phyloP scores from a whole-genome alignment of 2,113 vertebrate genomes.

The Labeo rohita region DNA sequence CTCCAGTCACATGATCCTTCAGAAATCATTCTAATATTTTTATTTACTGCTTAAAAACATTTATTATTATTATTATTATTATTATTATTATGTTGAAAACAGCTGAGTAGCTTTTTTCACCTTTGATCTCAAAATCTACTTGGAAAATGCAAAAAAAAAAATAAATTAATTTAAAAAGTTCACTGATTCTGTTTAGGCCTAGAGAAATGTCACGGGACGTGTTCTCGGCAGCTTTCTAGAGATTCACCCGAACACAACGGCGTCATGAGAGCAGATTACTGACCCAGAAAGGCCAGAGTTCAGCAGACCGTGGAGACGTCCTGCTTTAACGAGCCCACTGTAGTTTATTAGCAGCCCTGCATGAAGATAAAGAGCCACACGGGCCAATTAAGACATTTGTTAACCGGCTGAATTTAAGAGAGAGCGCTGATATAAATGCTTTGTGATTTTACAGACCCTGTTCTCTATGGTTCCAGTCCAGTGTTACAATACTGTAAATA shows the following conservation, averaged over 20 bases:
- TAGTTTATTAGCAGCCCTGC: slow-evolving; percentile 64
- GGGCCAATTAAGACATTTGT: slow-evolving; percentile 54
- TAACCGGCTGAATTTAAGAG: slow-evolving; percentile 57
- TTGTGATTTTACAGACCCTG: not conserved
- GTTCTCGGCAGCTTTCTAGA: not conserved
- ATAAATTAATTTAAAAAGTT: not conserved
- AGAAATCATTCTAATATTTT: no score
- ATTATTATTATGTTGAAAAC: no score
- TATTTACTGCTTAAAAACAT: no score
- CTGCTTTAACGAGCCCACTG: slow-evolving; percentile 68
- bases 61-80: no score
- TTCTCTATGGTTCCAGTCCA: slow-evolving; percentile 26
- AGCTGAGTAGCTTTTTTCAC: not conserved
- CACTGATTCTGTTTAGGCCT: not conserved
- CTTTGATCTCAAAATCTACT: not conserved
- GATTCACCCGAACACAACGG: not conserved
- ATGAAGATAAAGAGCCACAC: slow-evolving; percentile 50
- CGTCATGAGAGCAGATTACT: slow-evolving; percentile 50
- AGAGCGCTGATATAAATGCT: not conserved
- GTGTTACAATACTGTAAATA: no score
- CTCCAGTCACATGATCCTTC: no score
- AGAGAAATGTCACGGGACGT: not conserved
- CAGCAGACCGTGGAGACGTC: slow-evolving; percentile 26
- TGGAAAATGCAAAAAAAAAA: not conserved
- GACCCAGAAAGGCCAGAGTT: slow-evolving; percentile 66